Conservation (phyloP, 2,797 vertebrate genomes). For the Chaetodon trifasciatus region DNA sequence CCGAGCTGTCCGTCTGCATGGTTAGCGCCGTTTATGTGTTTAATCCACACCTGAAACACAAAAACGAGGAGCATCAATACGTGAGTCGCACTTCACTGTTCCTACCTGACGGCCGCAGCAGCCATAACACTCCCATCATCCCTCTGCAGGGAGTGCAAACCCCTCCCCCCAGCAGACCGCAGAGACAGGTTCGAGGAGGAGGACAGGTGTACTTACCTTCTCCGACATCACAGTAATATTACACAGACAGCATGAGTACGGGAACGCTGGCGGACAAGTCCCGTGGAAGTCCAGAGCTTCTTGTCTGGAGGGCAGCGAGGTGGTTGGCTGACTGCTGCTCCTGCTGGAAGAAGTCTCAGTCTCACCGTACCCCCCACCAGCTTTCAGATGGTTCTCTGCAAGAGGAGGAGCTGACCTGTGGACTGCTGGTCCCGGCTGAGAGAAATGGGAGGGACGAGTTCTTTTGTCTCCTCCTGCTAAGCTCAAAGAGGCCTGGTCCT, state of each 20-base stretch:
- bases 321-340: background rate
- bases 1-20: conserved; percentile 83
- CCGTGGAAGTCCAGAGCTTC: conserved; percentile 84
- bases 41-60: conserved; percentile 79
- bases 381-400: background rate
- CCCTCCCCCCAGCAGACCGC: conserved; percentile 1
- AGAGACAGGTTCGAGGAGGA: conserved; percentile 26
- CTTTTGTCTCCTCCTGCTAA: background rate
- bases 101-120: background rate
- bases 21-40: conserved; percentile 73
- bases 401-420: conserved; percentile 6
- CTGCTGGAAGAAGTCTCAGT: background rate
- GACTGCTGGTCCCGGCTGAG: conserved; percentile 3
- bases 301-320: conserved; percentile 60
- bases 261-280: conserved; percentile 68
- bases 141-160: background rate
- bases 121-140: background rate
- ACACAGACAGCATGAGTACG: conserved; percentile 85
- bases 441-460: conserved; percentile 14
- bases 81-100: background rate
- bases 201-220: conserved; percentile 78
- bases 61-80: background rate
- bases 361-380: background rate
- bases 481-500: conserved; percentile 35
- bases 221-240: conserved; percentile 82